These are phyloP conservation scores for Hystrix brachyura DNA, from an alignment of 2,113 vertebrate genomes.

Conservation along the genomic window DNA sequence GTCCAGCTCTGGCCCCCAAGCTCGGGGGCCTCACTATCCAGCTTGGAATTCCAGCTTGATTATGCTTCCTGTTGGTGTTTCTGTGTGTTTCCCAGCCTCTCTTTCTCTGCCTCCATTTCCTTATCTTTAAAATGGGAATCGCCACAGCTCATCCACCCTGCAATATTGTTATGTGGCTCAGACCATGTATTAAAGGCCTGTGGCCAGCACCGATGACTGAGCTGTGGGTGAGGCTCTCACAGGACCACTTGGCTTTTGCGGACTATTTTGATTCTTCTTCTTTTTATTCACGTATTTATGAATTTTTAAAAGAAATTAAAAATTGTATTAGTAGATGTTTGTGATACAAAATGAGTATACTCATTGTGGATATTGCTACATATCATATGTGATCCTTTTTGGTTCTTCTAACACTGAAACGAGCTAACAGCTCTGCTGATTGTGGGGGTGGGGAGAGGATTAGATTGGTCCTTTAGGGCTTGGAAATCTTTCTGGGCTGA, in stretches of 20 bases:
- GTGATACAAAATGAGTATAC: background rate
- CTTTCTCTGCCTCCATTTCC: background rate
- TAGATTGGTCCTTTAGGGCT: background rate
- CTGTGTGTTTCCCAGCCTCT: background rate
- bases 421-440: background rate
- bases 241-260: background rate
- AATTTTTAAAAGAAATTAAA: background rate
- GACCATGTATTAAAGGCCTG: rapidly evolving
- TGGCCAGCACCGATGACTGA: background rate
- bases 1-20: background rate
- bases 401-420: background rate
- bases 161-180: background rate
- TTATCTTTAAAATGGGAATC: background rate
- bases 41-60: background rate
- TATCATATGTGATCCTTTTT: background rate
- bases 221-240: background rate
- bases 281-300: background rate
- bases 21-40: rapidly evolving
- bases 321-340: background rate
- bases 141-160: too few relatives aligned
- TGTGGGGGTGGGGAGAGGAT: background rate
- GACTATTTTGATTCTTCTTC: background rate
- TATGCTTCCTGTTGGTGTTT: background rate
- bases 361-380: background rate
- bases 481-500: slow-evolving; percentile 25